Conservation (phyloP, 1,140 invertebrate genomes). For the Aphelenchoides fujianensis region DNA sequence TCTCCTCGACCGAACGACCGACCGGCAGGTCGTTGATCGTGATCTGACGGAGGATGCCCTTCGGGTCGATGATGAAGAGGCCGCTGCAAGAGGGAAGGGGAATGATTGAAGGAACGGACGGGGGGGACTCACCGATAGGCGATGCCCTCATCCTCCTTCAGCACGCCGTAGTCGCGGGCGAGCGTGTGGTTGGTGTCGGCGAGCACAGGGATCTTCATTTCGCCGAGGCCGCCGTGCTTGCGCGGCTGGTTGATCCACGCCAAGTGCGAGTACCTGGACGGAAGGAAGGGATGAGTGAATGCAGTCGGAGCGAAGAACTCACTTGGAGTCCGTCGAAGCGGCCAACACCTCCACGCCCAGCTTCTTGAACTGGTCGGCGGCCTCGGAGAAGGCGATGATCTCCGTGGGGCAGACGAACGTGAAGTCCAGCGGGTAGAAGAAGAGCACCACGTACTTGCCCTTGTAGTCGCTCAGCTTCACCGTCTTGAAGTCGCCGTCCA, state of each 20-base stretch:
- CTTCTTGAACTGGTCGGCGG: slow-evolving; percentile 76
- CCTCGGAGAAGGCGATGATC: slow-evolving; percentile 87
- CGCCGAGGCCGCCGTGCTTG: slow-evolving; percentile 89
- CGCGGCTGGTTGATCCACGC: slow-evolving; percentile 91
- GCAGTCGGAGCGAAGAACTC: too few species aligned
- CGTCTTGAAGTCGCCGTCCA: slow-evolving; percentile 85
- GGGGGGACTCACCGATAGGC: slow-evolving; percentile 72
- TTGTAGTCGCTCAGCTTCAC: slow-evolving; percentile 80
- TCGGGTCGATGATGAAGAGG: slow-evolving; percentile 91
- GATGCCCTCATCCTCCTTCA: slow-evolving; percentile 86
- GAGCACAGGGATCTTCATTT: slow-evolving; percentile 90
- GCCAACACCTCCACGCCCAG: slow-evolving; percentile 77
- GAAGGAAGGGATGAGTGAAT: too few species aligned
- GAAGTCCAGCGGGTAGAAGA: slow-evolving; percentile 96
- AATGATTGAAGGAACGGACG: neutral
- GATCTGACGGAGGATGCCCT: slow-evolving; percentile 86
- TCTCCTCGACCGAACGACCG: slow-evolving; percentile 75
- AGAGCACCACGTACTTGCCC: slow-evolving; percentile 91
- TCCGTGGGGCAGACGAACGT: slow-evolving; percentile 95
- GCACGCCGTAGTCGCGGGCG: slow-evolving; percentile 82
- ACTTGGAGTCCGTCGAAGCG: slow-evolving; percentile 84
- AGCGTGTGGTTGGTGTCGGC: slow-evolving; percentile 87
- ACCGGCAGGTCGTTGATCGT: slow-evolving; percentile 97
- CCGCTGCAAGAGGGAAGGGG: slow-evolving; percentile 69
- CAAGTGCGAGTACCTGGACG: slow-evolving; percentile 81